phyloP scores from a whole-genome alignment of 2,797 vertebrate genomes.

The Amphiprion clarkii region DNA sequence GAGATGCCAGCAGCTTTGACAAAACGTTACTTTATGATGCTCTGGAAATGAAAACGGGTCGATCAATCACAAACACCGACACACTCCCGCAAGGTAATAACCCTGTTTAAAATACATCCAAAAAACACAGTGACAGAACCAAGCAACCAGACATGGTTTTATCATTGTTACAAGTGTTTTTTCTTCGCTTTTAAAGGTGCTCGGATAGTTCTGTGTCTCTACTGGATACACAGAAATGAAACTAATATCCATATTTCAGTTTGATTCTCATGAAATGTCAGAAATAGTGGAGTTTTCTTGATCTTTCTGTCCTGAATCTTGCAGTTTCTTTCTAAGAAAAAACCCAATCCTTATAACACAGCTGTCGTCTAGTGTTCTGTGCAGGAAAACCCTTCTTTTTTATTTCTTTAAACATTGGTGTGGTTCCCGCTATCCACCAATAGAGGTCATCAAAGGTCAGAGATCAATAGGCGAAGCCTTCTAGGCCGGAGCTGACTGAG shows the following conservation, averaged over 20 bases:
- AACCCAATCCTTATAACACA: not conserved
- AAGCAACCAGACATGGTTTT: not conserved
- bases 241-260: not conserved
- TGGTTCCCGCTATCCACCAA: constrained; percentile 30
- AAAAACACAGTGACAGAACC: no score
- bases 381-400: not conserved
- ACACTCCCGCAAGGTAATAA: no score
- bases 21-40: no score
- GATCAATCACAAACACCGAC: no score
- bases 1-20: no score
- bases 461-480: constrained; percentile 39
- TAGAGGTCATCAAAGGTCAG: constrained; percentile 52
- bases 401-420: not conserved
- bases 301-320: no score
- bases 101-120: no score
- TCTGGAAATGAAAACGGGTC: no score
- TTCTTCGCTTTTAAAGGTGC: not conserved
- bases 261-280: not conserved
- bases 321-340: no score
- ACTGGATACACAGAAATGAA: not conserved
- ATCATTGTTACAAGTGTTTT: not conserved
- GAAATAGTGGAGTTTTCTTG: no score
- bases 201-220: not conserved
- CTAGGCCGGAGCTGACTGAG: constrained; percentile 39
- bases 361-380: not conserved